These are phyloP conservation scores for Chrysochloris asiatica DNA, from an alignment of 2,113 vertebrate genomes.

Conservation along the genomic window DNA sequence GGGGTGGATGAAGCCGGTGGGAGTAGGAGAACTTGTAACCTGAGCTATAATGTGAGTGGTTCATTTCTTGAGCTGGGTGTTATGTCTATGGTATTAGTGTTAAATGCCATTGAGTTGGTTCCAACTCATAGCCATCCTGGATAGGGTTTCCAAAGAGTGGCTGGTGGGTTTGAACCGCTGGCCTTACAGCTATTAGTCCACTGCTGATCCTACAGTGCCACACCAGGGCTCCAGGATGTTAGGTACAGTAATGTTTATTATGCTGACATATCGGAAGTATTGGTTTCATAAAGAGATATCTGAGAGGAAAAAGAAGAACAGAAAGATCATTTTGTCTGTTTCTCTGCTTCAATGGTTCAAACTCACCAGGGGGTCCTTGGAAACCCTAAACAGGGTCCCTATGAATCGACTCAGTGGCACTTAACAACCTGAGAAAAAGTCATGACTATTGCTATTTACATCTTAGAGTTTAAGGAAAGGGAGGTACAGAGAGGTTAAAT, in stretches of 20 bases:
- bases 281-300: constrained; percentile 10
- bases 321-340: constrained; percentile 12
- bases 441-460: not conserved
- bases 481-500: not conserved
- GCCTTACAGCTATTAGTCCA: no score
- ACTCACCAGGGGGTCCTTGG: no score
- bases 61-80: not conserved
- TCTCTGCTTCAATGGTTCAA: not conserved
- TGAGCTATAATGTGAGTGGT: not conserved
- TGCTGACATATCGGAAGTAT: not conserved
- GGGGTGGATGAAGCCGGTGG: not conserved
- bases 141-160: no score
- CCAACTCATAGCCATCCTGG: no score
- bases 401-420: no score
- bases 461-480: no score
- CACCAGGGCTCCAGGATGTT: no score
- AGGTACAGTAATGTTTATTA: not conserved
- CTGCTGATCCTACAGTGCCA: no score
- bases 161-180: no score
- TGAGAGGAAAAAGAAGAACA: not conserved
- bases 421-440: not conserved
- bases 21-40: not conserved
- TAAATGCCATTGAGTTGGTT: no score
- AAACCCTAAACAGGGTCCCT: no score
- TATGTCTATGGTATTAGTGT: no score